phyloP scores from a whole-genome alignment of 53 echinoderm and acorn worm genomes.

The Paelopatides confundens region DNA sequence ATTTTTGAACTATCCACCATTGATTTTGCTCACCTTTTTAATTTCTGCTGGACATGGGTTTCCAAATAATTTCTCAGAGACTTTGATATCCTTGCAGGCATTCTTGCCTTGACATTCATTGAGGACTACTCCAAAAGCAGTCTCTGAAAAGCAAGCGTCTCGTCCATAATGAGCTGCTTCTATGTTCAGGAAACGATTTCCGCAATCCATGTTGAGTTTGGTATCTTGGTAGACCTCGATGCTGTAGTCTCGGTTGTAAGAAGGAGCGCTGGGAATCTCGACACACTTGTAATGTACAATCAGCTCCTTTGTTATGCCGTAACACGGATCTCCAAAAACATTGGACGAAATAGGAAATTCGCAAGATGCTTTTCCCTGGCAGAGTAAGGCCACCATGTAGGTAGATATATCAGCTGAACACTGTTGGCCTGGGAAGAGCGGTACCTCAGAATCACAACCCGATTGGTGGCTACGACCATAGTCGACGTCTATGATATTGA shows the following conservation, averaged over 20 bases:
- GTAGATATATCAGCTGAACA: background rate
- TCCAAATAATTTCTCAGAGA: slow-evolving; percentile 10
- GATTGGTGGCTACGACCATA: slow-evolving; percentile 9
- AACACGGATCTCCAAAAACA: slow-evolving; percentile 32
- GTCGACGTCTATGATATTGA: background rate
- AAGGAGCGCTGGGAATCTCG: background rate
- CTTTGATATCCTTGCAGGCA: background rate
- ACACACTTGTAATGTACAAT: slow-evolving; percentile 31
- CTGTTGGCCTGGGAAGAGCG: slow-evolving; percentile 26
- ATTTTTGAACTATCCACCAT: no score
- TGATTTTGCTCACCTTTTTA: slow-evolving; percentile 35
- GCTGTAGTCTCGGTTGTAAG: background rate
- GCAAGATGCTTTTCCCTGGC: slow-evolving; percentile 15
- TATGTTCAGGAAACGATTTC: background rate
- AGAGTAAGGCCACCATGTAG: background rate
- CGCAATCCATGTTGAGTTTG: slow-evolving; percentile 16
- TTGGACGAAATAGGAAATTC: slow-evolving; percentile 9
- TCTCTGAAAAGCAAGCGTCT: slow-evolving; percentile 20
- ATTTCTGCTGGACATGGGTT: slow-evolving; percentile 26
- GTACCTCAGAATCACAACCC: background rate
- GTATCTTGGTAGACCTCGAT: slow-evolving; percentile 13
- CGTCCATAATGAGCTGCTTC: slow-evolving; percentile 1
- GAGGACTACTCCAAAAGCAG: slow-evolving; percentile 8
- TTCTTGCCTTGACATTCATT: slow-evolving; percentile 36
- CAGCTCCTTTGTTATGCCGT: slow-evolving; percentile 9